Base-by-base conservation (phyloP, 2,888 invertebrate genomes). In the Ganaspis brasiliensis region DNA sequence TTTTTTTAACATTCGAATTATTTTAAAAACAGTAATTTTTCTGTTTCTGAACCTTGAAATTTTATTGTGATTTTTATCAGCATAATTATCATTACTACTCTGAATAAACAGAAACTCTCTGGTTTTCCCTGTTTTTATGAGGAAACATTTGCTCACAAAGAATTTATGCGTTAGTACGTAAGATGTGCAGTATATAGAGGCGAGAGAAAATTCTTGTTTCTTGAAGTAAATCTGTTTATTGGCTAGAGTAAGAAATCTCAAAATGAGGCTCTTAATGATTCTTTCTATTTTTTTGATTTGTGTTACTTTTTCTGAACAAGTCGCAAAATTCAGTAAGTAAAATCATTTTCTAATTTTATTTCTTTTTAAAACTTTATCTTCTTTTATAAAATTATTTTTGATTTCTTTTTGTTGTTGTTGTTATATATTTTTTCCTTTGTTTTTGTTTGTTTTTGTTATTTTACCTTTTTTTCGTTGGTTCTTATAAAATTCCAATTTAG, bases 181-280 rank as follows among this genome's bases (percentile, higher is more conserved):
- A 61, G 19, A 61, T 9, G 52, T 52, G 61, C 5, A 9, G 35
- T 59, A 35, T 16, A 31, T 31, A 16, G 35, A 9, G 16, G 10
- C 19, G 9, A 12, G 19, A 19, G 2, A 31, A 16, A 12, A 19
- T 55, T 21, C 55, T 19, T 55, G 35, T 16, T 61, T 35, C 9
- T 35, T 37, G 19, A 35, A 61, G 26, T 19, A 12, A 19, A 35
- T 37, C 10, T 61, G 16, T 14, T n/a, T 6, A 49, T 49, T 49
- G n/a, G n/a, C 9, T 19, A 52, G 12, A 19, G 61, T 37, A 16
- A 16, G 19, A 5, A 3, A 19, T 16, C 16, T 3, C 16, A 61
- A 35, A 37, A 61, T 61, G 61, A 37, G 35, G 37, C 19, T 35
- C 16, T 35, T 61, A 19, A n/a, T 61, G 35, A 31, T n/a, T 37